Base-by-base conservation (phyloP, 30 jellyfish, hydroid and myxozoan species). In the Aurelia sp. region DNA sequence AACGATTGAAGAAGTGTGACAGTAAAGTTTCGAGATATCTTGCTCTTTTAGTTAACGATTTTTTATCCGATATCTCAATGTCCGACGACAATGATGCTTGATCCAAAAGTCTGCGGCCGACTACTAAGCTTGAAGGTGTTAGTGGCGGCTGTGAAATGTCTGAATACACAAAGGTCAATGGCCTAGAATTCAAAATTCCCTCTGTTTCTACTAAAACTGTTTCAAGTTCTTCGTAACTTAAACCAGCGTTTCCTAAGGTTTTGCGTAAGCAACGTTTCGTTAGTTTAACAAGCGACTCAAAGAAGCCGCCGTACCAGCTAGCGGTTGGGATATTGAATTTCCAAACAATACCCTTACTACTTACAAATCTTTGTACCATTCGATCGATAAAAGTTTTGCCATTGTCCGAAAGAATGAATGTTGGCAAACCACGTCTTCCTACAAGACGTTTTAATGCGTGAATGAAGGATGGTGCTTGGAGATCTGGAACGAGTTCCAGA, bases 191-290 rank as follows among this genome's bases (percentile, higher is more conserved):
- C 4, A 62, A 30, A 13, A 76, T 2, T 4, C 67, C 87, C 58
- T 76, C 64, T 66, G 76, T 59, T 61, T 61, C 87, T 13, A 76
- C 61, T 55, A 73, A 73, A 22, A 51, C 72, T 7, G 84, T 73
- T 73, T 73, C 84, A 16, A 73, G 84, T 73, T 73, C 84, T 51
- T 73, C 84, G 53, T 48, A 73, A 15, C 60, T 0, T 23, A 73
- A 15, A 47, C 71, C 2, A 27, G 33, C 33, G 33, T 27, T 27
- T 27, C 33, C 35, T 19, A 71, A 13, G 0, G 82, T 71, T 71
- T 71, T 31, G 15, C 33, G 37, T 27, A 71, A 40, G 16, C 82
- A 71, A 10, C 22, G 66, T 40, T 57, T 3, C 20, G 82, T 71
- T 40, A 71, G 31, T 19, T 71, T 71, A 7, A 71, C 67, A 17